Conservation (phyloP, 1,140 invertebrate genomes). For the Matsumurasca onukii region DNA sequence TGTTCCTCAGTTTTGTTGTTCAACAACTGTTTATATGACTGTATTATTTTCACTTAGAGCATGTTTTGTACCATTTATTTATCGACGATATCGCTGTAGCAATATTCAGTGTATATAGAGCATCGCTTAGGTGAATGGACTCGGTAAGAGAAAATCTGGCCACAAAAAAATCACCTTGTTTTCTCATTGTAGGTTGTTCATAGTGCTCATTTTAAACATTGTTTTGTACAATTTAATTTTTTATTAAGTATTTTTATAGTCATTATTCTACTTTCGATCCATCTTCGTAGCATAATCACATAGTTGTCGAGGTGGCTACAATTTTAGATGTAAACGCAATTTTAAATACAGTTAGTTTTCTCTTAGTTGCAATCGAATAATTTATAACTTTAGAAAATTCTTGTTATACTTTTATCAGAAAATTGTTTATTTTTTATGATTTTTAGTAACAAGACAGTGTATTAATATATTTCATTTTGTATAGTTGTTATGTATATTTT, state of each 20-base stretch:
- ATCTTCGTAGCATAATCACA: no score
- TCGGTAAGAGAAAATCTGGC: not conserved
- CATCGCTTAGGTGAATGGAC: conserved; percentile 19
- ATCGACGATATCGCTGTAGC: conserved; percentile 16
- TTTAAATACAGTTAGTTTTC: no score
- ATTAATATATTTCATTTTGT: not conserved
- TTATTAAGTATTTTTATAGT: conserved; percentile 11
- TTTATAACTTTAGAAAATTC: no score
- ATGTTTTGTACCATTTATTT: conserved; percentile 18
- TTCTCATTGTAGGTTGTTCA: not conserved
- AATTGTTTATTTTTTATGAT: no score
- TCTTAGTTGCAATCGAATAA: no score
- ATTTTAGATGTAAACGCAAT: no score
- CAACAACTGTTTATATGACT: conserved; percentile 24
- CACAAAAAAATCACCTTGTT: not conserved
- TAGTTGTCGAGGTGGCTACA: no score
- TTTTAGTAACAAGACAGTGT: no score
- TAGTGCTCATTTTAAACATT: conserved; percentile 1
- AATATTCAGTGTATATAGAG: conserved; percentile 2
- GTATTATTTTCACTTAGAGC: conserved; percentile 21
- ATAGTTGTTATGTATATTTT: conserved; percentile 27
- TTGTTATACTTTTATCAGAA: no score
- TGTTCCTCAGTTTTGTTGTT: conserved; percentile 20
- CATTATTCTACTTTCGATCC: no score
- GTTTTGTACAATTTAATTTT: not conserved